Conservation (phyloP, 2,797 vertebrate species). For the Vespertilio murinus region DNA sequence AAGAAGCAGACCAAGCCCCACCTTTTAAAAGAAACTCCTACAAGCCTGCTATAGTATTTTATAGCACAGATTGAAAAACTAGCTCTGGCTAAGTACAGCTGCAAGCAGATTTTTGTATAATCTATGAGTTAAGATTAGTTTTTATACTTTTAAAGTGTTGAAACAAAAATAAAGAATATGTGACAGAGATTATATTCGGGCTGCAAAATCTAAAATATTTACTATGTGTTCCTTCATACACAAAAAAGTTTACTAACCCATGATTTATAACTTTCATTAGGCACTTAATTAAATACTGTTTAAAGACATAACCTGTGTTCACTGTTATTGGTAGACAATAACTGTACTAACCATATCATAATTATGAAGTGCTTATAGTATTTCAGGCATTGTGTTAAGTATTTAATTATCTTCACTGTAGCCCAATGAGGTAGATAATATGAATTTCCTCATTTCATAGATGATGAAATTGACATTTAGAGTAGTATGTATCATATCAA, state of each 20-base stretch:
- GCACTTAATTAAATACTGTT: background rate
- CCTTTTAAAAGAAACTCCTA: background rate
- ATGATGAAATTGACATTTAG: slow-evolving; percentile 4
- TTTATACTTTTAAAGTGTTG: background rate
- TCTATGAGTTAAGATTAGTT: background rate
- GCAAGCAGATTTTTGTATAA: background rate
- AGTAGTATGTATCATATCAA: background rate
- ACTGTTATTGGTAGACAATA: background rate
- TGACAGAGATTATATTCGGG: background rate
- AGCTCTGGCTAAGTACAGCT: background rate
- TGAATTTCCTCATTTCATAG: slow-evolving; percentile 23
- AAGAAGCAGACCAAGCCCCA: background rate
- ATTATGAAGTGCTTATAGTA: background rate
- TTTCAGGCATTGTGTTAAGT: background rate
- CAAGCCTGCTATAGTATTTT: background rate
- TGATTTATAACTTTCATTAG: background rate
- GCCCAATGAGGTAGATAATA: background rate
- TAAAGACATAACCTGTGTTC: background rate
- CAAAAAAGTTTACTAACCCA: background rate
- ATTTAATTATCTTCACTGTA: background rate
- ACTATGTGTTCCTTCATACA: background rate
- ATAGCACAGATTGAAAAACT: background rate
- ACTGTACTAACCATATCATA: background rate
- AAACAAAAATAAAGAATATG: background rate
- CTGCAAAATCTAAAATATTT: slow-evolving; percentile 17